Evolutionary conservation across 2,113 vertebrate genomes (phyloP).

Genomic region (Athene noctua): DNA sequence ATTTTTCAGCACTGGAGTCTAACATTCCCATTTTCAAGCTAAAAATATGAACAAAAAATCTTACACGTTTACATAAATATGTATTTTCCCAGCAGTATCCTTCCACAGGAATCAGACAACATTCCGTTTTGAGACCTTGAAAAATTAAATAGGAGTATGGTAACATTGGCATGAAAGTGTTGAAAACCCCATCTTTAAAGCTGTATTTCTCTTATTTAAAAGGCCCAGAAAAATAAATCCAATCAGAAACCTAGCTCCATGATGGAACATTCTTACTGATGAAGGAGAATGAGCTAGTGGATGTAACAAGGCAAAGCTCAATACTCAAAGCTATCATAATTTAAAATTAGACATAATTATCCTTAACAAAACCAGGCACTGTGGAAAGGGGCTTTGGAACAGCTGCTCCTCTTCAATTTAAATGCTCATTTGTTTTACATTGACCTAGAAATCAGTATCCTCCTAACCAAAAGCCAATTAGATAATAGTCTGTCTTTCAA

Average conservation of each 20-base stretch:
- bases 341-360: slow-evolving; percentile 75
- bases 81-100: not conserved
- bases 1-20: not conserved
- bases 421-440: slow-evolving; percentile 71
- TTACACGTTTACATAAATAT: not conserved
- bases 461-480: slow-evolving; percentile 73
- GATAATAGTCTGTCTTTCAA: slow-evolving; percentile 65
- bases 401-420: slow-evolving; percentile 72
- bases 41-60: slow-evolving; percentile 19
- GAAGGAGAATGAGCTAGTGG: slow-evolving; percentile 47
- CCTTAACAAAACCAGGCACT: slow-evolving; percentile 72
- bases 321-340: slow-evolving; percentile 73
- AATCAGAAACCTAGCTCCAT: slow-evolving; percentile 24
- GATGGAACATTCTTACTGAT: slow-evolving; percentile 47
- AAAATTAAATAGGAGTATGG: not conserved
- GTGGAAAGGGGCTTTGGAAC: slow-evolving; percentile 65
- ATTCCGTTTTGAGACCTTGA: not conserved
- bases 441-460: slow-evolving; percentile 75
- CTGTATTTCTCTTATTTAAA: slow-evolving; percentile 20
- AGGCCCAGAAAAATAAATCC: slow-evolving; percentile 33
- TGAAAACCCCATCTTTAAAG: not conserved
- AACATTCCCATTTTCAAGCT: not conserved
- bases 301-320: slow-evolving; percentile 64
- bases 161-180: not conserved
- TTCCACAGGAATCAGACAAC: not conserved